phyloP scores from a whole-genome alignment of 2,113 vertebrate species.

The Mirounga angustirostris region DNA sequence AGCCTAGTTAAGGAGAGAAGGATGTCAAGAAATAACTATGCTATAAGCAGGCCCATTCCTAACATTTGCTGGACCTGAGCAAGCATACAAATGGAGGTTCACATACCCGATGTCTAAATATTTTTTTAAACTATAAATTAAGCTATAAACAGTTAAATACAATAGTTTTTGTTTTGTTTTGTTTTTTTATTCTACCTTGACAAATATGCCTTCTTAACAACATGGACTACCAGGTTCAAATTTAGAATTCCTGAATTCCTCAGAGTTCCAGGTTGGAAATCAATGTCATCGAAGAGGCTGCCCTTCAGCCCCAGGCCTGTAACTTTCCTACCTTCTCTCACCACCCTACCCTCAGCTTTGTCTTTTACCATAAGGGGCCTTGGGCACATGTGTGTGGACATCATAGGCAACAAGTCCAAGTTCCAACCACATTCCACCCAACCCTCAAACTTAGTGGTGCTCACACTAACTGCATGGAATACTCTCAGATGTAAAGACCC shows the following conservation, averaged over 20 bases:
- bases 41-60: background rate
- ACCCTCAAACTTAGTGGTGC: background rate
- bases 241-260: conserved; percentile 56
- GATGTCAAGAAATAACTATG: background rate
- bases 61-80: conserved; percentile 29
- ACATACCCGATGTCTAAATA: conserved; percentile 5
- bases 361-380: background rate
- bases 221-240: background rate
- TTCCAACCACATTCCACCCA: background rate
- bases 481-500: background rate
- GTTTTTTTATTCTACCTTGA: conserved; percentile 28
- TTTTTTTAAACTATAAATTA: background rate
- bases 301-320: background rate
- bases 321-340: background rate
- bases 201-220: conserved; percentile 46
- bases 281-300: background rate
- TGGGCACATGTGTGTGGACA: background rate
- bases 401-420: background rate
- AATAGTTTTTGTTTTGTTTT: background rate
- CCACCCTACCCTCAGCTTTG: background rate
- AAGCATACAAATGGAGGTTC: background rate
- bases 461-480: background rate
- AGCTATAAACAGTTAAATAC: conserved; percentile 14
- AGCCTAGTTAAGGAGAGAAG: background rate
- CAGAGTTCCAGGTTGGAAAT: background rate